These are phyloP conservation scores for Peromyscus attwateri DNA, from an alignment of 2,797 vertebrate species.

Conservation along the genomic window DNA sequence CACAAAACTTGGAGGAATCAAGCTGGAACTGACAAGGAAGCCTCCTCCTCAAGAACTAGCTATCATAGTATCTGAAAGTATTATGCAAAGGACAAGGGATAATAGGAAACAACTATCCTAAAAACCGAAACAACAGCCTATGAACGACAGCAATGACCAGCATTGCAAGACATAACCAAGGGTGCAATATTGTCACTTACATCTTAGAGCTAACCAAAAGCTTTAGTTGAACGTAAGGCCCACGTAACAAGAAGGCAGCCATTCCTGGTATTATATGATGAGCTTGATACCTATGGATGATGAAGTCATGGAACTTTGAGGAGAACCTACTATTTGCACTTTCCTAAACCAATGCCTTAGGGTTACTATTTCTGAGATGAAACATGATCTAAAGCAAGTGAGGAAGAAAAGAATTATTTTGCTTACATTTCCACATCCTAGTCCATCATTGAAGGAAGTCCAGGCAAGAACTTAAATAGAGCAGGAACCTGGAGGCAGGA, in stretches of 20 bases:
- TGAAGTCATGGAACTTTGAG: neutral
- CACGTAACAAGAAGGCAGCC: neutral
- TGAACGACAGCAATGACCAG: neutral
- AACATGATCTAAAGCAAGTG: neutral
- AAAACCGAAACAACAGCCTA: neutral
- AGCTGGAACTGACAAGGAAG: neutral
- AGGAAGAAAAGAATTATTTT: neutral
- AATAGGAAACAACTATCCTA: neutral
- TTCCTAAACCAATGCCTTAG: neutral
- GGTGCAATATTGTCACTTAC: neutral
- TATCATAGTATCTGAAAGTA: neutral
- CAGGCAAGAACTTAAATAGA: neutral
- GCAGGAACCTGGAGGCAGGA: neutral
- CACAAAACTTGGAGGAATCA: neutral
- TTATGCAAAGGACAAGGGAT: neutral
- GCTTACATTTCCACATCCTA: neutral
- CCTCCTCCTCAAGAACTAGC: neutral
- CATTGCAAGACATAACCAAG: neutral
- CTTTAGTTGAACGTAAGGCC: neutral
- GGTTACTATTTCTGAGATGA: neutral
- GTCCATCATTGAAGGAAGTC: neutral
- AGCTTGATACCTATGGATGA: neutral
- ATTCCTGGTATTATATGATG: neutral
- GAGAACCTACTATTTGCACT: neutral
- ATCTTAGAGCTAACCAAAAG: neutral